phyloP scores from a whole-genome alignment of 1,140 invertebrate genomes.

The Calliopsis andreniformis region DNA sequence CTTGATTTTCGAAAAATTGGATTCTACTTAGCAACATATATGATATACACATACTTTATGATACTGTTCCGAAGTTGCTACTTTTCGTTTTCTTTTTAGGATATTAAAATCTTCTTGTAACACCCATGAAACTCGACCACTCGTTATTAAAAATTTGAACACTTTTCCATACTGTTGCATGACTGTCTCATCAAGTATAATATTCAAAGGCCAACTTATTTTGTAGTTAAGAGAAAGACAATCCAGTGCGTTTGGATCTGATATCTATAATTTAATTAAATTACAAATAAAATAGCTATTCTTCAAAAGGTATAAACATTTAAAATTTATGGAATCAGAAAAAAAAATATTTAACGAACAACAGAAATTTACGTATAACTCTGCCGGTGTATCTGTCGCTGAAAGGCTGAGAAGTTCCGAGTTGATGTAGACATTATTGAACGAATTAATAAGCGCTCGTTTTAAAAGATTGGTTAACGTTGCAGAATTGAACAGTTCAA shows the following conservation, averaged over 20 bases:
- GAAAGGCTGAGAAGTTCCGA: slow-evolving; percentile 74
- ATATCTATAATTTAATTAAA: slow-evolving; percentile 62
- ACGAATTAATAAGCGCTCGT: slow-evolving; percentile 82
- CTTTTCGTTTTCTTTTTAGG: slow-evolving; percentile 74
- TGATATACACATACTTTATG: slow-evolving; percentile 68
- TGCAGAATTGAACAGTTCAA: slow-evolving; percentile 86
- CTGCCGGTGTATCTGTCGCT: slow-evolving; percentile 66
- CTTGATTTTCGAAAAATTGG: background rate
- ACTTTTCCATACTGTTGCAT: slow-evolving; percentile 87
- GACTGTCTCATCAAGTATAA: slow-evolving; percentile 87
- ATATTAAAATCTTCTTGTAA: slow-evolving; percentile 85
- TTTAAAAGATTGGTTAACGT: slow-evolving; percentile 86
- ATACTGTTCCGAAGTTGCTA: slow-evolving; percentile 70
- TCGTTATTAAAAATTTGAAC: slow-evolving; percentile 88
- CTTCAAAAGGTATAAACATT: background rate
- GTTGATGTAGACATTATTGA: slow-evolving; percentile 73
- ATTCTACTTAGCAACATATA: background rate
- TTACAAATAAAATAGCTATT: slow-evolving; percentile 3
- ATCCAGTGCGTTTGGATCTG: slow-evolving; percentile 84
- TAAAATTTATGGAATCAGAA: background rate
- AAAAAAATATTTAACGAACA: background rate
- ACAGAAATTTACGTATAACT: slow-evolving; percentile 66
- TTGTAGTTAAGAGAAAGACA: slow-evolving; percentile 86
- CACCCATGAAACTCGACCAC: slow-evolving; percentile 88
- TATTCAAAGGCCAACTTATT: slow-evolving; percentile 89